phyloP scores from a whole-genome alignment of 2,113 vertebrate genomes.

The Cyrtonyx montezumae region DNA sequence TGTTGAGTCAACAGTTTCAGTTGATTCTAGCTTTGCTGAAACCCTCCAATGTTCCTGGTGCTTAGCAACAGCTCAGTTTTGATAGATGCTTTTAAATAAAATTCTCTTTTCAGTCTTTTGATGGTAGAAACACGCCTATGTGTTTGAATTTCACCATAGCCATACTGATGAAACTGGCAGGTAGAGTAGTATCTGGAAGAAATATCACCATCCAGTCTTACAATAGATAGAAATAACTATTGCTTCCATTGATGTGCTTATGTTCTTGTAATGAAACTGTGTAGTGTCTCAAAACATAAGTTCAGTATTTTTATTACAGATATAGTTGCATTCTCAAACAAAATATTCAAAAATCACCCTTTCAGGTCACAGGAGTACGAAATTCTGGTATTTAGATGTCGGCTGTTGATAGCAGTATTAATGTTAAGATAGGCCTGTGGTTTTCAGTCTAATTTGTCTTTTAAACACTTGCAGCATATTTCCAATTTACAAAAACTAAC shows the following conservation, averaged over 20 bases:
- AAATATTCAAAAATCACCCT: background rate
- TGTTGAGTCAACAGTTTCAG: slow-evolving; percentile 1
- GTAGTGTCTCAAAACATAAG: background rate
- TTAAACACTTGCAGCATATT: background rate
- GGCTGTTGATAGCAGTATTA: background rate
- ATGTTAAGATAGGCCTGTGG: background rate
- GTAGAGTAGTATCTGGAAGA: background rate
- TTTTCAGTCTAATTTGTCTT: background rate
- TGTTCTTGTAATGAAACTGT: background rate
- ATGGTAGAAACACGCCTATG: background rate
- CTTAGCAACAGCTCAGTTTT: background rate
- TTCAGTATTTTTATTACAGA: background rate
- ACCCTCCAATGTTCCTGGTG: background rate
- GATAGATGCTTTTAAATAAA: background rate
- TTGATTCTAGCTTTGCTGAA: background rate
- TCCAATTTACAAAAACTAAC: background rate
- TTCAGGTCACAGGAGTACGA: background rate
- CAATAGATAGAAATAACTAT: background rate
- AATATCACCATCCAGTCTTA: background rate
- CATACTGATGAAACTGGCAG: background rate
- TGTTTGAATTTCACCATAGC: background rate
- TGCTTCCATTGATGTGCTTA: background rate
- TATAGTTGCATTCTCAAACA: background rate
- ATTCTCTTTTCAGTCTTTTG: background rate
- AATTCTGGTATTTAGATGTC: background rate